These are phyloP conservation scores for Percina caprodes DNA, from an alignment of 2,113 vertebrate species.

Conservation along the genomic window DNA sequence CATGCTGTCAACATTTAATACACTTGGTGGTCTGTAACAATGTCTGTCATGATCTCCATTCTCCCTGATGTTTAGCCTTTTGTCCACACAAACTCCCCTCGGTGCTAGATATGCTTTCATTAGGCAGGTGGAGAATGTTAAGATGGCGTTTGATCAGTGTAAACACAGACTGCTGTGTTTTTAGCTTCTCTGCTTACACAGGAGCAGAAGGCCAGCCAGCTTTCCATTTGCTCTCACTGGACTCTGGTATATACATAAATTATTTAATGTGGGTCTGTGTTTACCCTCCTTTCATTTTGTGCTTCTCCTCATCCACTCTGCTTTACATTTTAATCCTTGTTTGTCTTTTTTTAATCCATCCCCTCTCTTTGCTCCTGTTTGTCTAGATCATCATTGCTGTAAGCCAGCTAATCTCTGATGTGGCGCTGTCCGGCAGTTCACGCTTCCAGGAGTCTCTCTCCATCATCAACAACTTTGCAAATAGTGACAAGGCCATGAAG, in stretches of 20 bases:
- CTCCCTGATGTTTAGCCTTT: not conserved
- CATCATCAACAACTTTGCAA: constrained; percentile 99
- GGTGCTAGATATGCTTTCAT: not conserved
- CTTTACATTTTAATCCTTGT: not conserved
- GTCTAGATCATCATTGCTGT: constrained; percentile 97
- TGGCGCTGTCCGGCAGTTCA: constrained; percentile 93
- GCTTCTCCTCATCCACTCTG: not conserved
- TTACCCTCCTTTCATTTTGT: not conserved
- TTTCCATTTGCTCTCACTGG: not conserved
- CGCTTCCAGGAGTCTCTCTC: constrained; percentile 98
- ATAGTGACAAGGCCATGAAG: constrained; percentile 98
- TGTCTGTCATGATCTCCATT: not conserved
- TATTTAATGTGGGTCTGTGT: not conserved
- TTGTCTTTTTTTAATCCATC: not conserved
- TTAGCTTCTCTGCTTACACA: not conserved
- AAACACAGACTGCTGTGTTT: constrained; percentile 9
- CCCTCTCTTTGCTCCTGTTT: not conserved
- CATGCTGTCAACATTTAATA: not conserved
- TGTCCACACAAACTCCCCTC: not conserved
- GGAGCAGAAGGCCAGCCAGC: not conserved
- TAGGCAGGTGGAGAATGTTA: not conserved
- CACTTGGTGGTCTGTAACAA: not conserved
- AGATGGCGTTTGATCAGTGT: constrained; percentile 15
- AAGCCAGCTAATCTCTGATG: constrained; percentile 96
- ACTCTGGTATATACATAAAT: not conserved